Conservation (phyloP, 2,797 vertebrate species). For the Galago senegalensis region DNA sequence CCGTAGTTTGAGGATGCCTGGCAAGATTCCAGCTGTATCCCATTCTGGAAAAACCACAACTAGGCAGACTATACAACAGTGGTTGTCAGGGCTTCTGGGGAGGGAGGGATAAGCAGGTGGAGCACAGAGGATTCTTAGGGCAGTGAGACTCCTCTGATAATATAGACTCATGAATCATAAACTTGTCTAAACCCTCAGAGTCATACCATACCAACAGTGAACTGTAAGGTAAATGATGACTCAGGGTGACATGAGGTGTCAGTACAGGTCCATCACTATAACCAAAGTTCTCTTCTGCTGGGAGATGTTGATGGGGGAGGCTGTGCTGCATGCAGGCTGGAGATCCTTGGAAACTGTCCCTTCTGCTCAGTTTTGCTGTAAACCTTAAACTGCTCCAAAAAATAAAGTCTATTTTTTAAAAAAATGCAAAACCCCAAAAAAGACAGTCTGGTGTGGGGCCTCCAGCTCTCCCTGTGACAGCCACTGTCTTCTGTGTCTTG, state of each 20-base stretch:
- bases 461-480: not conserved
- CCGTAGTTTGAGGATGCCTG: too few relatives aligned
- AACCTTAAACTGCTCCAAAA: not conserved
- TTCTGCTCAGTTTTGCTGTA: not conserved
- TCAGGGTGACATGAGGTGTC: not conserved
- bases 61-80: not conserved
- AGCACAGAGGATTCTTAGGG: not conserved
- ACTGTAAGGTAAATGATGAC: not conserved
- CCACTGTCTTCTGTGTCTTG: not conserved
- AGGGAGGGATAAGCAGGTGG: not conserved
- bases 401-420: not conserved
- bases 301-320: rapidly evolving
- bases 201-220: not conserved
- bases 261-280: not conserved
- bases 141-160: not conserved
- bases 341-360: not conserved
- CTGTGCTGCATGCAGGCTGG: not conserved
- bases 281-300: not conserved
- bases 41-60: not conserved
- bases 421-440: not conserved
- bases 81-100: not conserved
- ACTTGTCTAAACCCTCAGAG: not conserved
- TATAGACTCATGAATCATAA: not conserved
- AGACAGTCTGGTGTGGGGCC: not conserved
- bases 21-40: not conserved